A percentile compares a stretch with the other conserved stretches of the same genome.
phyloP scores from a whole-genome alignment of 2,888 invertebrate species.

The Caenorhabditis sp. region DNA sequence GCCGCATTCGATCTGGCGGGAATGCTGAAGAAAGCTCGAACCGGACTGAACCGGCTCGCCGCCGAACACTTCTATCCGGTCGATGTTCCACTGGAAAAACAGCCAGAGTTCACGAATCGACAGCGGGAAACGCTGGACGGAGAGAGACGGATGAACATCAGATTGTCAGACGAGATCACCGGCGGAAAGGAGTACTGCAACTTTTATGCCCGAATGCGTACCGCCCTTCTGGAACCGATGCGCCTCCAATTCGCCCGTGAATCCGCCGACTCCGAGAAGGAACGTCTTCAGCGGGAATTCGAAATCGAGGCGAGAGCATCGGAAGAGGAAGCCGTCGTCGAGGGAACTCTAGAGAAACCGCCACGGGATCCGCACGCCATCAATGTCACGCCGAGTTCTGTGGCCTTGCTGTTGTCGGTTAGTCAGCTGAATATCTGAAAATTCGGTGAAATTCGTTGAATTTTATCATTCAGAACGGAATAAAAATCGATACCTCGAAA shows the following conservation, averaged over 20 bases:
- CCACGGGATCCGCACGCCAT: background rate
- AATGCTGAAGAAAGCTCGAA: conserved; percentile 44
- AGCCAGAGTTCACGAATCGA: conserved; percentile 16
- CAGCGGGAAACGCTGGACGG: conserved; percentile 23
- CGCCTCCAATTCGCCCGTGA: conserved; percentile 49
- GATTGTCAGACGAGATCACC: conserved; percentile 26
- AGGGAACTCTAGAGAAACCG: background rate
- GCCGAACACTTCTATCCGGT: conserved; percentile 51
- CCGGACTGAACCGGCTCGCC: conserved; percentile 42
- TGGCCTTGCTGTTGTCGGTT: conserved; percentile 26
- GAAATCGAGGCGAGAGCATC: conserved; percentile 14
- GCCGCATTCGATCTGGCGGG: conserved; percentile 13
- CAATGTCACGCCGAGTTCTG: conserved; percentile 20
- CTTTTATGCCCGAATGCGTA: conserved; percentile 55
- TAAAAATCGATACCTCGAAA: conserved; percentile 25
- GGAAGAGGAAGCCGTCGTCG: conserved; percentile 43
- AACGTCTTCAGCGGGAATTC: conserved; percentile 36
- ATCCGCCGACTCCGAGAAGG: conserved; percentile 29
- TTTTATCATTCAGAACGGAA: conserved; percentile 36
- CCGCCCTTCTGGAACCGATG: conserved; percentile 61
- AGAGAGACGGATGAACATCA: conserved; percentile 39
- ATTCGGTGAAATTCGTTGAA: too few species aligned
- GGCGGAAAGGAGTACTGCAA: conserved; percentile 11
- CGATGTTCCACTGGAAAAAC: conserved; percentile 39
- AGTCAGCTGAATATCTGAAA: background rate